A percentile compares a stretch with the other conserved stretches of the same genome.
phyloP scores from a whole-genome alignment of 2,113 vertebrate species.

The Petaurus breviceps region DNA sequence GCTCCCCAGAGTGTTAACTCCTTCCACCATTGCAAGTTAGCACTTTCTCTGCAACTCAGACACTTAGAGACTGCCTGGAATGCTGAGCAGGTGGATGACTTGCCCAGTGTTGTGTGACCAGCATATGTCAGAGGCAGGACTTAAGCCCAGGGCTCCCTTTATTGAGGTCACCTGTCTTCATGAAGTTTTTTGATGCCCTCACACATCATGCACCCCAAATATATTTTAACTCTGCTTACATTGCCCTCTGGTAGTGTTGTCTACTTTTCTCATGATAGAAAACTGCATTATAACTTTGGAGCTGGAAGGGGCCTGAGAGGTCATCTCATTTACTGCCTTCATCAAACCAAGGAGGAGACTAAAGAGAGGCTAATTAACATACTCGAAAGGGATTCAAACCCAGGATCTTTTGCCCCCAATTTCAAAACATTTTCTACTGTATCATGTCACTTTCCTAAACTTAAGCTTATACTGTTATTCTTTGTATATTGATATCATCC shows the following conservation, averaged over 20 bases:
- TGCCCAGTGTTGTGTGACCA: too few relatives aligned
- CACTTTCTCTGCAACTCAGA: neutral
- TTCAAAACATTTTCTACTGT: neutral
- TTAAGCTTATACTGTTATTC: too few relatives aligned
- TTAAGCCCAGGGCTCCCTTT: too few relatives aligned
- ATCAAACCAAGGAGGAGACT: neutral
- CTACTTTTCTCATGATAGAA: too few relatives aligned
- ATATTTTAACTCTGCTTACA: too few relatives aligned
- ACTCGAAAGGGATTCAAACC: slow-evolving; percentile 7
- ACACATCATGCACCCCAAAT: too few relatives aligned
- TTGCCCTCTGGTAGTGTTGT: too few relatives aligned
- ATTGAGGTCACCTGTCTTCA: too few relatives aligned
- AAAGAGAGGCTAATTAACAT: slow-evolving; percentile 15
- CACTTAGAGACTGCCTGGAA: neutral
- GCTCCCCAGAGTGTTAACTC: neutral
- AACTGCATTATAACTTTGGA: neutral
- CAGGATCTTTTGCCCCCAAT: neutral
- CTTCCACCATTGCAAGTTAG: neutral
- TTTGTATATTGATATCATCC: too few relatives aligned
- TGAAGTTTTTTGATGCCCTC: too few relatives aligned
- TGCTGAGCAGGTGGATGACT: neutral
- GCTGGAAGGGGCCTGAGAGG: neutral
- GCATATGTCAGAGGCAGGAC: neutral
- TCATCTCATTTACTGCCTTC: neutral
- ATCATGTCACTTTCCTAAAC: too few relatives aligned